Conservation (phyloP, 2,113 vertebrate species). For the Poeciliopsis retropinna region DNA sequence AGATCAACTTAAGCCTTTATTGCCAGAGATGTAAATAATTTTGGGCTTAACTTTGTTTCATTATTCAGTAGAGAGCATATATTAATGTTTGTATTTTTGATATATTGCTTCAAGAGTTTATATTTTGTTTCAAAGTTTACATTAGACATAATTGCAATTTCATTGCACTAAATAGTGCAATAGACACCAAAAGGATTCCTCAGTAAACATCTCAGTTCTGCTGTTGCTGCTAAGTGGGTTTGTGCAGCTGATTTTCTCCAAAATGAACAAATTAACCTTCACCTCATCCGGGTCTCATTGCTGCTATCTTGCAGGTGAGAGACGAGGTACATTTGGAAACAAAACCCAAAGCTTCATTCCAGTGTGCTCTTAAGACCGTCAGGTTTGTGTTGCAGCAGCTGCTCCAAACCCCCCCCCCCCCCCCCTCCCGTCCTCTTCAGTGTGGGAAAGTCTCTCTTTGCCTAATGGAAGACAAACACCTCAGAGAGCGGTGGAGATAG, state of each 20-base stretch:
- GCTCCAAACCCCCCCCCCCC: constrained; percentile 9
- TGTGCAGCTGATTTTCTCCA: constrained; percentile 16
- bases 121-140: not conserved
- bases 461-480: constrained; percentile 73
- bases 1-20: not conserved
- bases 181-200: not conserved
- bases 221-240: constrained; percentile 4
- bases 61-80: too few species aligned
- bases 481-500: constrained; percentile 67
- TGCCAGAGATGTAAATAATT: not conserved
- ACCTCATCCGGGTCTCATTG: constrained; percentile 44
- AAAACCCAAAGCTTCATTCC: constrained; percentile 43
- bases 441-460: constrained; percentile 72
- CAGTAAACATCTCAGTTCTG: constrained; percentile 3
- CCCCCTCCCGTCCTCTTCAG: constrained; percentile 34
- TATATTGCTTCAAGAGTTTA: not conserved
- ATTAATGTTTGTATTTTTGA: too few species aligned
- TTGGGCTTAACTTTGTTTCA: not conserved
- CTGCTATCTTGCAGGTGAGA: constrained; percentile 56
- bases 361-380: constrained; percentile 23
- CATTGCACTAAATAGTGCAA: not conserved
- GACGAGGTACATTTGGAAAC: constrained; percentile 44
- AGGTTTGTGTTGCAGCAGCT: constrained; percentile 57
- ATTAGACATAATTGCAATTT: not conserved
- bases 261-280: constrained; percentile 16